These are phyloP conservation scores for Anastrepha obliqua DNA, from an alignment of 1,140 invertebrate genomes.

Conservation along the genomic window DNA sequence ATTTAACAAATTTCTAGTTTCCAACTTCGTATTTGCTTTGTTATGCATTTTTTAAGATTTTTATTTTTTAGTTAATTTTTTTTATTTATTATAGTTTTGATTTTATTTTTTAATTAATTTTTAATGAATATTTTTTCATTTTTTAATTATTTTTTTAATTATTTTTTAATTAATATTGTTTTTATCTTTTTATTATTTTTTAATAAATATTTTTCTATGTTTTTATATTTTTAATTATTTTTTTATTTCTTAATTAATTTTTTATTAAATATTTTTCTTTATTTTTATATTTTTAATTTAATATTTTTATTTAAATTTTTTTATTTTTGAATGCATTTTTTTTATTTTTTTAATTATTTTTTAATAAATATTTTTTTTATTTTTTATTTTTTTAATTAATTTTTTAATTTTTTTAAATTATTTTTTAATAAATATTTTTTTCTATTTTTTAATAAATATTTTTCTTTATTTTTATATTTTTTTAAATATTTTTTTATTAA, in stretches of 20 bases:
- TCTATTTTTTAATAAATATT: neutral
- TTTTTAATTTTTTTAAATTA: neutral
- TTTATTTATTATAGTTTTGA: neutral
- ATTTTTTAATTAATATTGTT: neutral
- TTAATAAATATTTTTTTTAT: neutral
- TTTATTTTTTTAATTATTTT: neutral
- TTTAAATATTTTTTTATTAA: too few species aligned
- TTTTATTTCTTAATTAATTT: neutral
- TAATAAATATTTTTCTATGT: neutral
- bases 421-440: neutral
- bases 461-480: neutral
- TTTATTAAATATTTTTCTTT: neutral
- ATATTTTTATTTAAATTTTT: neutral
- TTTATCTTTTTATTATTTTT: neutral
- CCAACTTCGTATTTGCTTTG: neutral
- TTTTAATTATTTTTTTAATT: neutral
- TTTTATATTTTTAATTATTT: neutral
- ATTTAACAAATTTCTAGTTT: conserved; percentile 8
- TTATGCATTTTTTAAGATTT: too few species aligned
- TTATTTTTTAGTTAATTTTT: neutral
- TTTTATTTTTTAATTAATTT: neutral
- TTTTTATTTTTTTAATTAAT: neutral
- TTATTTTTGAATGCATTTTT: neutral
- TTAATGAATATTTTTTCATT: neutral
- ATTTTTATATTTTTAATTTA: neutral